Evolutionary conservation across 2,113 vertebrate genomes (phyloP).

Genomic region (Lophius piscatorius): DNA sequence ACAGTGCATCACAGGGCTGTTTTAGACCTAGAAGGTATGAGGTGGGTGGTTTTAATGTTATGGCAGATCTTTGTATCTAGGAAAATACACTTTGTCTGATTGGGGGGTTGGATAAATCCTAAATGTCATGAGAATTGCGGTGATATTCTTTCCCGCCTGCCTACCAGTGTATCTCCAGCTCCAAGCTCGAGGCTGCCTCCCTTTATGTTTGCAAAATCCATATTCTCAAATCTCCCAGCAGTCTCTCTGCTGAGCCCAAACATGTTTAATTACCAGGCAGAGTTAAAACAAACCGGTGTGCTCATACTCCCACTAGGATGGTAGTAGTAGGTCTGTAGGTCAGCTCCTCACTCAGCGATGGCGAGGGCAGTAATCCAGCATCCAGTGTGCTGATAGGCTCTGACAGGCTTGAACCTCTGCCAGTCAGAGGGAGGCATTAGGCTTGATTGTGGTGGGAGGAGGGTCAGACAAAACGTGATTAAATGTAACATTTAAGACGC

Average conservation of each 20-base stretch:
- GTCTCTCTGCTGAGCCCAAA: conserved; percentile 9
- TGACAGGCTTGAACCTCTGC: conserved; percentile 67
- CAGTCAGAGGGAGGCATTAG: conserved; percentile 48
- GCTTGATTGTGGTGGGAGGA: conserved; percentile 46
- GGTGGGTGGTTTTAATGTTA: too few relatives aligned
- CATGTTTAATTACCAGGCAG: conserved; percentile 21
- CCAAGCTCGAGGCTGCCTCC: conserved; percentile 22
- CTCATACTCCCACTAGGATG: conserved; percentile 31
- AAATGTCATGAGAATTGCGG: conserved; percentile 38
- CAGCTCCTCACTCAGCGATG: conserved; percentile 48
- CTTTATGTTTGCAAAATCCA: conserved; percentile 36
- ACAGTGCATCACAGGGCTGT: too few relatives aligned
- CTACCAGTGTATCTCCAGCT: conserved; percentile 30
- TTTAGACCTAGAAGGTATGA: too few relatives aligned
- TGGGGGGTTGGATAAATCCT: conserved; percentile 21
- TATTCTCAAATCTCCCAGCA: conserved; percentile 20
- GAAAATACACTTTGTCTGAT: conserved; percentile 55
- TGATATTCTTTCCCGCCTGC: conserved; percentile 7
- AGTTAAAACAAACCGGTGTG: conserved; percentile 11
- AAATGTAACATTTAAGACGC: conserved; percentile 15
- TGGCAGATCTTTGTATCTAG: too few relatives aligned
- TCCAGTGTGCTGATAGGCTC: conserved; percentile 48
- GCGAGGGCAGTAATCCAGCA: conserved; percentile 40
- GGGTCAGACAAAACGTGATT: conserved; percentile 27
- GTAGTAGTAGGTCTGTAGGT: conserved; percentile 71